phyloP scores from a whole-genome alignment of 2,888 invertebrate species.

The Blera fallax region DNA sequence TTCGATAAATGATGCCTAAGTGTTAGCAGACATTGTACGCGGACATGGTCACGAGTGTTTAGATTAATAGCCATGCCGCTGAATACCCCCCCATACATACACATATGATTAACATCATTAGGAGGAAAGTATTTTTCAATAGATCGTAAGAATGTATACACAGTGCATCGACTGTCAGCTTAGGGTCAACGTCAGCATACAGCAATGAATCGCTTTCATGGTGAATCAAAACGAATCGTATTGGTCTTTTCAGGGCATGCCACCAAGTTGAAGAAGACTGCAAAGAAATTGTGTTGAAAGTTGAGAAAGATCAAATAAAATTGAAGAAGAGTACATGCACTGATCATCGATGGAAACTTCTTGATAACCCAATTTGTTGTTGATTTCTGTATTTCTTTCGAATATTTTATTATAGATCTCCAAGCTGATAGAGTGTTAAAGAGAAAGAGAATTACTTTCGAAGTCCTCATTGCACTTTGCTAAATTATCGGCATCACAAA shows the following conservation, averaged over 20 bases:
- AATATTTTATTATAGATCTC: too few species aligned
- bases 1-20: conserved; percentile 52
- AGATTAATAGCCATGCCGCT: conserved; percentile 34
- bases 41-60: conserved; percentile 55
- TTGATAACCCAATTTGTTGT: conserved; percentile 32
- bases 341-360: conserved; percentile 1
- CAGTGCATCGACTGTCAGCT: conserved; percentile 30
- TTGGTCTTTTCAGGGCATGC: conserved; percentile 9
- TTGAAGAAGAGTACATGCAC: background rate
- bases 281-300: conserved; percentile 23
- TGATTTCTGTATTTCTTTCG: background rate
- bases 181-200: conserved; percentile 24
- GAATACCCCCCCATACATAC: background rate
- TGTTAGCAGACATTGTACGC: conserved; percentile 26
- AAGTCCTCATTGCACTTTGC: too few species aligned
- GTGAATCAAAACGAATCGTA: conserved; percentile 24
- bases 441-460: too few species aligned
- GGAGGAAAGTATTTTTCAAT: background rate
- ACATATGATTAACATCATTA: conserved; percentile 54
- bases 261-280: background rate
- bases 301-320: background rate
- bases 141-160: background rate
- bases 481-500: too few species aligned
- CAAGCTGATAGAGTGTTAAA: too few species aligned
- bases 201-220: conserved; percentile 19